phyloP scores from a whole-genome alignment of 1,140 invertebrate species.

The Venustaconcha ellipsiformis region DNA sequence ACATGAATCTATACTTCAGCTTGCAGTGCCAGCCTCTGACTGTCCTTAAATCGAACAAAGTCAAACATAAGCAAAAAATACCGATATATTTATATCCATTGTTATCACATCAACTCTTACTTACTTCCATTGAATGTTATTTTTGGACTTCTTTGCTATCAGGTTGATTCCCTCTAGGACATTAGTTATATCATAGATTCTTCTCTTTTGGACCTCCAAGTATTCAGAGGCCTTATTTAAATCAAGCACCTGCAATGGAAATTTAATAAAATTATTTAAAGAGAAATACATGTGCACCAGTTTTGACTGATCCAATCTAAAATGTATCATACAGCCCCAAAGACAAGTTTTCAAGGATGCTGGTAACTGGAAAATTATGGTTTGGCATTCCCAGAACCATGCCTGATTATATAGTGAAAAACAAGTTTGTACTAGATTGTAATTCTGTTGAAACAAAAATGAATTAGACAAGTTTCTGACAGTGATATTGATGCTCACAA shows the following conservation, averaged over 20 bases:
- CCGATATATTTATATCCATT: too few species aligned
- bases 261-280: background rate
- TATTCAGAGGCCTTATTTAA: slow-evolving; percentile 86
- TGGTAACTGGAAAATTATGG: too few species aligned
- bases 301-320: background rate
- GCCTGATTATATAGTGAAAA: too few species aligned
- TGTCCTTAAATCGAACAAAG: background rate
- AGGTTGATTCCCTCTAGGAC: slow-evolving; percentile 99
- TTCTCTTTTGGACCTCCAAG: slow-evolving; percentile 91
- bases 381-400: too few species aligned
- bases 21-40: background rate
- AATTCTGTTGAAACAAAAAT: too few species aligned
- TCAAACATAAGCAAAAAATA: background rate
- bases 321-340: too few species aligned
- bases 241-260: slow-evolving; percentile 57
- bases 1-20: background rate
- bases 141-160: slow-evolving; percentile 98
- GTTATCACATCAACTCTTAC: slow-evolving; percentile 22
- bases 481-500: too few species aligned
- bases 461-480: too few species aligned
- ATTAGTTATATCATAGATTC: slow-evolving; percentile 99
- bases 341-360: too few species aligned
- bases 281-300: background rate
- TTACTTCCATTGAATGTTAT: slow-evolving; percentile 84
- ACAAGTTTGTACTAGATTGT: too few species aligned